A percentile compares a stretch with the other conserved stretches of the same genome.
Conservation (phyloP, 2,113 vertebrate species). For the Misgurnus anguillicaudatus region DNA sequence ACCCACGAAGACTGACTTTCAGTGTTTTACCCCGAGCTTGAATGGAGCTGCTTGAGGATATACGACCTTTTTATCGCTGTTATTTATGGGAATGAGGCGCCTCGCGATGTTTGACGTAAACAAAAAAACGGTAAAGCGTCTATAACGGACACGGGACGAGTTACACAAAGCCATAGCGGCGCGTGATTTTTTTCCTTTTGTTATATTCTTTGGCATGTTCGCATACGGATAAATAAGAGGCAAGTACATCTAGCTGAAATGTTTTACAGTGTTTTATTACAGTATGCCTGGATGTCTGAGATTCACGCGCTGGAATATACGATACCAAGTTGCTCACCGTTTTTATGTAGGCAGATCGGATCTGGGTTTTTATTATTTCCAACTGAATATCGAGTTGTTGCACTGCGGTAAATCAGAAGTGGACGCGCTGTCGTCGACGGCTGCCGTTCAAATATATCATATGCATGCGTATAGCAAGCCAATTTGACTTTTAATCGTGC, state of each 20-base stretch:
- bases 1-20: slow-evolving; percentile 25
- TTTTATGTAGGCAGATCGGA: slow-evolving; percentile 5
- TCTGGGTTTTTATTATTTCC: slow-evolving; percentile 20
- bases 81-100: not conserved
- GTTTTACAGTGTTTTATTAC: not conserved
- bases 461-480: not conserved
- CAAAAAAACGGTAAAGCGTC: slow-evolving; percentile 12
- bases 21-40: slow-evolving; percentile 23
- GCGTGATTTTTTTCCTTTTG: slow-evolving; percentile 8
- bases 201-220: slow-evolving; percentile 6
- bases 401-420: slow-evolving; percentile 53
- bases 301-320: not conserved
- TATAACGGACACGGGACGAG: slow-evolving; percentile 24
- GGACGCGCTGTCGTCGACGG: slow-evolving; percentile 38
- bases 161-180: slow-evolving; percentile 23
- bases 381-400: slow-evolving; percentile 41
- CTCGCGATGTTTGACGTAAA: not conserved
- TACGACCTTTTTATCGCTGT: slow-evolving; percentile 8
- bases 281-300: not conserved
- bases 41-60: slow-evolving; percentile 36
- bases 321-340: slow-evolving; percentile 12
- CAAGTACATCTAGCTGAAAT: slow-evolving; percentile 16
- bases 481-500: not conserved
- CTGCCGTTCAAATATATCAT: slow-evolving; percentile 29
- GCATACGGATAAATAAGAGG: slow-evolving; percentile 12